Percentiles rank a stretch among this genome's conserved stretches.
Evolutionary conservation across 2,113 vertebrate genomes (phyloP).

Genomic region (Mustela nigripes): DNA sequence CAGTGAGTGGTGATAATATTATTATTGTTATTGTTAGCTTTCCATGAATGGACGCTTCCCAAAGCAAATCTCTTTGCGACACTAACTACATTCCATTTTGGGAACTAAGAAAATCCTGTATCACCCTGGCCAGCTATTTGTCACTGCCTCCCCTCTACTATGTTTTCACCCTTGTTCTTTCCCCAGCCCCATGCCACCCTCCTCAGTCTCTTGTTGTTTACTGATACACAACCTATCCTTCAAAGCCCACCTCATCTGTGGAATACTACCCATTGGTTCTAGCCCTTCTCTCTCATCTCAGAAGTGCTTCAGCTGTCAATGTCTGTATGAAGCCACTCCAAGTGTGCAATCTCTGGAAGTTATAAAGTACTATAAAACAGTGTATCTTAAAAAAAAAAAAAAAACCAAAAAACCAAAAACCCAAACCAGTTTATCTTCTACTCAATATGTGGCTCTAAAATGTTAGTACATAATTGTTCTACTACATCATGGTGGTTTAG

Average conservation of each 20-base stretch:
- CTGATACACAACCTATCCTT: neutral
- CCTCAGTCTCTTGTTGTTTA: neutral
- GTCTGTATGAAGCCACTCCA: neutral
- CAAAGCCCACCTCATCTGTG: neutral
- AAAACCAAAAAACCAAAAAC: no score
- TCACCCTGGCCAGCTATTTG: neutral
- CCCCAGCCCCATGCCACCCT: neutral
- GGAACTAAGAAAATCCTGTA: neutral
- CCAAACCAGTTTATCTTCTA: neutral
- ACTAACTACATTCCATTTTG: neutral
- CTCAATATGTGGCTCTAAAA: neutral
- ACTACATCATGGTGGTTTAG: neutral
- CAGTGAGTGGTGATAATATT: neutral
- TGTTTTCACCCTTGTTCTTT: neutral
- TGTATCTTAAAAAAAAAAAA: neutral
- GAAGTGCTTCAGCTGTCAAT: neutral
- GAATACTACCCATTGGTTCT: neutral
- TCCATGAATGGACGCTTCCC: neutral
- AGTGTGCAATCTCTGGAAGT: neutral
- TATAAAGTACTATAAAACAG: neutral
- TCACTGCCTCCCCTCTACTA: neutral
- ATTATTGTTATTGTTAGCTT: neutral
- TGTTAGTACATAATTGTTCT: neutral
- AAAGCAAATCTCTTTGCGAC: neutral
- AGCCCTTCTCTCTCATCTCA: neutral